Evolutionary conservation across 2,888 invertebrate genomes (phyloP).

Genomic region (Blera fallax): DNA sequence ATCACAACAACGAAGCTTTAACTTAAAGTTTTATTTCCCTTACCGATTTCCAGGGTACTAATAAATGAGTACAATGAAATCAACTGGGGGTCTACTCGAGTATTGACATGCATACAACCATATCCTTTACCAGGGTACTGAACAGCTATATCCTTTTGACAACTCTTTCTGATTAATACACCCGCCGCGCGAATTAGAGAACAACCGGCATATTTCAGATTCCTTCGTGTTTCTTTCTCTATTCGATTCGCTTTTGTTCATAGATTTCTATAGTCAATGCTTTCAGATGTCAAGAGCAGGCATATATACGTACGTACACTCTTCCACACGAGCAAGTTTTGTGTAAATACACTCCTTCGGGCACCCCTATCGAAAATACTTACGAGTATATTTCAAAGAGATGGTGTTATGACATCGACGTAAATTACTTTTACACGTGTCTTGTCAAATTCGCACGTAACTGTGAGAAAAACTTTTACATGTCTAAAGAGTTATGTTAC

Average conservation of each 20-base stretch:
- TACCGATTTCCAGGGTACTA: too few species aligned
- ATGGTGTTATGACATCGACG: conserved; percentile 11
- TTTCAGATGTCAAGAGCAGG: conserved; percentile 19
- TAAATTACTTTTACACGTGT: conserved; percentile 47
- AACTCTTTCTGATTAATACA: neutral
- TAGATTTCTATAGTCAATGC: neutral
- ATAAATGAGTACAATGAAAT: too few species aligned
- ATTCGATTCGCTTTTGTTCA: neutral
- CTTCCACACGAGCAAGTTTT: neutral
- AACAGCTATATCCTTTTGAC: neutral
- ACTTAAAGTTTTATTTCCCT: too few species aligned
- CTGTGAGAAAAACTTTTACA: conserved; percentile 1
- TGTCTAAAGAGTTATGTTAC: conserved; percentile 22
- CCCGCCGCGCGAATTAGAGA: neutral
- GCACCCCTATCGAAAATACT: neutral
- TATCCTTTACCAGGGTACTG: too few species aligned
- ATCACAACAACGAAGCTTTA: too few species aligned
- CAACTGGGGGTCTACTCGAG: too few species aligned
- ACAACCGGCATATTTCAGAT: neutral
- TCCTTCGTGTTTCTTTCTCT: neutral
- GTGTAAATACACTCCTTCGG: neutral
- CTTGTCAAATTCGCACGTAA: conserved; percentile 36
- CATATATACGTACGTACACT: neutral
- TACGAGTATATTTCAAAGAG: conserved; percentile 14
- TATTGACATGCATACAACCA: too few species aligned